These are phyloP conservation scores for Tokudaia muenninki DNA, from an alignment of 2,797 vertebrate genomes.

Conservation along the genomic window DNA sequence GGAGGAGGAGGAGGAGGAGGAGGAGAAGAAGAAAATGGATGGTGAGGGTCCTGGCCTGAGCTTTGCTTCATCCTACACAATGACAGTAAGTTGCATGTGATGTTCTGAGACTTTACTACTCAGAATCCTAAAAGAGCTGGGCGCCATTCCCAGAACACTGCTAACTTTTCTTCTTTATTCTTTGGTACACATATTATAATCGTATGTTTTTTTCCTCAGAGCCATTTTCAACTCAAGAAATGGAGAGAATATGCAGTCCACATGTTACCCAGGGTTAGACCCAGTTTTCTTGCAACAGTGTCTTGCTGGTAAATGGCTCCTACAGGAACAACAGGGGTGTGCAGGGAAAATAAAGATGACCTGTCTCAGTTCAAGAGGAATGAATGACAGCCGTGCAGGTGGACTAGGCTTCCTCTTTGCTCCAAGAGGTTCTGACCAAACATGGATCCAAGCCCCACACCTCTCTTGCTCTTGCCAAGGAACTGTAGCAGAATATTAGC, in stretches of 20 bases:
- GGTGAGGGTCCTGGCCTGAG: neutral
- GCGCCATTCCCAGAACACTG: constrained; percentile 79
- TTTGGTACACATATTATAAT: constrained; percentile 77
- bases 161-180: constrained; percentile 78
- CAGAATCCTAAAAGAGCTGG: constrained; percentile 75
- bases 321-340: neutral
- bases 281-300: neutral
- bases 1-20: neutral
- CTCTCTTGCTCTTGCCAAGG: neutral
- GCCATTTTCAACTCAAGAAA: constrained; percentile 82
- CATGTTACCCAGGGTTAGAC: constrained; percentile 67
- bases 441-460: neutral
- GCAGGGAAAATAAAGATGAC: neutral
- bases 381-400: fast-evolving
- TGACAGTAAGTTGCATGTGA: constrained; percentile 67
- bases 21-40: neutral
- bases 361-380: neutral
- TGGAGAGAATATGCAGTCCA: constrained; percentile 54
- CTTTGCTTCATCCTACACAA: neutral
- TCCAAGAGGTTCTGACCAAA: neutral
- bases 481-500: neutral
- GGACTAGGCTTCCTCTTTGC: neutral
- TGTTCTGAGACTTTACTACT: constrained; percentile 74
- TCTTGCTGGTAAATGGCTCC: constrained; percentile 33
- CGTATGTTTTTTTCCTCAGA: constrained; percentile 64